Conservation (phyloP, 2,888 invertebrate species). For the Piscicola geometra region DNA sequence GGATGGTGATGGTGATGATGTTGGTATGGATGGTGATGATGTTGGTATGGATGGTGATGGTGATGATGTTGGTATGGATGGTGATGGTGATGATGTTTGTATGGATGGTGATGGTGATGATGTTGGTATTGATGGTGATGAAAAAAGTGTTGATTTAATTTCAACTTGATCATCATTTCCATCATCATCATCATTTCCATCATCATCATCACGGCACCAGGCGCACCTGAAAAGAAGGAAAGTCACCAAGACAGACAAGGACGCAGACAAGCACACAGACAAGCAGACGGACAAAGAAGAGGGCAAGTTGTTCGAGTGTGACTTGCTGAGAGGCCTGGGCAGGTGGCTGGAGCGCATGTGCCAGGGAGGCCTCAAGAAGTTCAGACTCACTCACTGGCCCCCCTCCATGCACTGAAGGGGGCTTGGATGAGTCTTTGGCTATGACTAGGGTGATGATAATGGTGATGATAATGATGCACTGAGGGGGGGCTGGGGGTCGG, state of each 20-base stretch:
- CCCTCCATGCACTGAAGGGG: slow-evolving; percentile 27
- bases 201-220: neutral
- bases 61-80: too few species aligned
- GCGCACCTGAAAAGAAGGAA: neutral
- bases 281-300: slow-evolving; percentile 43
- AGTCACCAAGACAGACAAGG: neutral
- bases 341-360: slow-evolving; percentile 95
- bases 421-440: neutral
- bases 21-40: too few species aligned
- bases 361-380: slow-evolving; percentile 89
- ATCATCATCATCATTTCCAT: too few species aligned
- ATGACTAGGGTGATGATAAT: too few species aligned
- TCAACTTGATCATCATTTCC: too few species aligned
- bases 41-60: neutral
- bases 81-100: too few species aligned
- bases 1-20: neutral
- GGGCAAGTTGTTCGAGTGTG: slow-evolving; percentile 46
- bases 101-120: neutral
- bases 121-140: too few species aligned
- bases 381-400: slow-evolving; percentile 96
- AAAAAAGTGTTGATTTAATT: too few species aligned
- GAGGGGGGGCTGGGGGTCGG: too few species aligned
- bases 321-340: slow-evolving; percentile 71
- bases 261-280: slow-evolving; percentile 1
- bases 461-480: too few species aligned